phyloP scores from a whole-genome alignment of 2,113 vertebrate species.

The Osmerus eperlanus region DNA sequence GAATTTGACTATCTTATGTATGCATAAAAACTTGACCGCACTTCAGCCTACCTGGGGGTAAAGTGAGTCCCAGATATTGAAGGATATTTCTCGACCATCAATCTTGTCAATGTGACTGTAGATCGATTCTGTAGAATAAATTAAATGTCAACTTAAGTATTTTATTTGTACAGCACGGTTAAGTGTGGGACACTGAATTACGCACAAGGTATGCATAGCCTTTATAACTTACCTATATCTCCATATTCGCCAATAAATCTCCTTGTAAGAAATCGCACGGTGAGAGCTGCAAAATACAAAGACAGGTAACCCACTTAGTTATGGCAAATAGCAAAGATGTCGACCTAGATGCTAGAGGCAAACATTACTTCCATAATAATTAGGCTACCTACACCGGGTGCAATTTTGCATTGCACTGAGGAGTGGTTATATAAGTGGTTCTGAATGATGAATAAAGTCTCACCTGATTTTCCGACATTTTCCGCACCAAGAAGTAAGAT shows the following conservation, averaged over 20 bases:
- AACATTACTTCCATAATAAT: background rate
- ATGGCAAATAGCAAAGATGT: no score
- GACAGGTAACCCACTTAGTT: background rate
- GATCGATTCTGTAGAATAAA: slow-evolving; percentile 70
- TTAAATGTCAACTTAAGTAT: background rate
- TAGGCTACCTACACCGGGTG: background rate
- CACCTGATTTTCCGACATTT: slow-evolving; percentile 62
- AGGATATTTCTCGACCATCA: slow-evolving; percentile 74
- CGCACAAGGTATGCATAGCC: background rate
- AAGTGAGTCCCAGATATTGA: slow-evolving; percentile 80
- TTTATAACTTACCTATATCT: slow-evolving; percentile 70
- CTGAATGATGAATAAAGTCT: background rate
- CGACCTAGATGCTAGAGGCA: background rate
- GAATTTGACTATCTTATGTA: background rate
- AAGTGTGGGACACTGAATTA: background rate
- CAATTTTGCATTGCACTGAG: background rate
- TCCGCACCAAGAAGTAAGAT: slow-evolving; percentile 58
- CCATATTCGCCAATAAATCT: slow-evolving; percentile 82
- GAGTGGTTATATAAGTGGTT: no score
- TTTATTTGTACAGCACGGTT: background rate
- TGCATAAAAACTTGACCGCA: background rate
- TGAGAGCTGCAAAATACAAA: slow-evolving; percentile 61
- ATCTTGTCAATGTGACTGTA: slow-evolving; percentile 76
- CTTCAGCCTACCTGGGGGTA: slow-evolving; percentile 69
- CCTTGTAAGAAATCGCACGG: slow-evolving; percentile 78